Percentiles rank a stretch among this genome's conserved stretches.
Evolutionary conservation across 2,113 vertebrate species (phyloP).

Genomic region (Dasyurus viverrinus): DNA sequence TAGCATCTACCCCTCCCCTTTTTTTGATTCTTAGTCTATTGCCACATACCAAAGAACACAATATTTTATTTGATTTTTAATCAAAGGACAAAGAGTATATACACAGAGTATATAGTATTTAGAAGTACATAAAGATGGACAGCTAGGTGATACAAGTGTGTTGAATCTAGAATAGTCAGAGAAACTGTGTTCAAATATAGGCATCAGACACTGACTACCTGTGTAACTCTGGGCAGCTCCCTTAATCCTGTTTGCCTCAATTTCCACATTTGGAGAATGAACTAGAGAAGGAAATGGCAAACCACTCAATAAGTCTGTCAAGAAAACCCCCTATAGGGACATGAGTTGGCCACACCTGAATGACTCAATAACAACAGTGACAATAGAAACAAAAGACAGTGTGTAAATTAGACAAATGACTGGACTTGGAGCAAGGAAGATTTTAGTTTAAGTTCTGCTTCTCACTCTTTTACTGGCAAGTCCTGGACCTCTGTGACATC

Average conservation of each 20-base stretch:
- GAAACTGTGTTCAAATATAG: background rate
- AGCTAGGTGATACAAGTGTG: background rate
- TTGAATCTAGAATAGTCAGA: no score
- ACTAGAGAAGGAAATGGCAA: background rate
- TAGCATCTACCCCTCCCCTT: background rate
- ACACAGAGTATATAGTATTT: background rate
- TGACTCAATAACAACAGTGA: background rate
- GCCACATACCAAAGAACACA: background rate
- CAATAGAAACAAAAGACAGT: background rate
- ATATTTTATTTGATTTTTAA: background rate
- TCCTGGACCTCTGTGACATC: no score
- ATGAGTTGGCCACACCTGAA: no score
- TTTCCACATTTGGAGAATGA: background rate
- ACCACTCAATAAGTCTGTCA: background rate
- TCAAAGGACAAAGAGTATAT: background rate
- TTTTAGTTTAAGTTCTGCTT: background rate
- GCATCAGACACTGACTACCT: no score
- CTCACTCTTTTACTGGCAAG: background rate
- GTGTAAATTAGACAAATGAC: background rate
- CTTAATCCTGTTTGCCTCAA: background rate
- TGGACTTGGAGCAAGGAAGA: background rate
- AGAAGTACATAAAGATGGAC: background rate
- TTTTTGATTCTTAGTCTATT: background rate
- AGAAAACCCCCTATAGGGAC: background rate
- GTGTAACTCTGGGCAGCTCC: background rate